A percentile compares a stretch with the other conserved stretches of the same genome.
phyloP scores from a whole-genome alignment of 2,888 invertebrate species.

The Dichetophora obliterata region DNA sequence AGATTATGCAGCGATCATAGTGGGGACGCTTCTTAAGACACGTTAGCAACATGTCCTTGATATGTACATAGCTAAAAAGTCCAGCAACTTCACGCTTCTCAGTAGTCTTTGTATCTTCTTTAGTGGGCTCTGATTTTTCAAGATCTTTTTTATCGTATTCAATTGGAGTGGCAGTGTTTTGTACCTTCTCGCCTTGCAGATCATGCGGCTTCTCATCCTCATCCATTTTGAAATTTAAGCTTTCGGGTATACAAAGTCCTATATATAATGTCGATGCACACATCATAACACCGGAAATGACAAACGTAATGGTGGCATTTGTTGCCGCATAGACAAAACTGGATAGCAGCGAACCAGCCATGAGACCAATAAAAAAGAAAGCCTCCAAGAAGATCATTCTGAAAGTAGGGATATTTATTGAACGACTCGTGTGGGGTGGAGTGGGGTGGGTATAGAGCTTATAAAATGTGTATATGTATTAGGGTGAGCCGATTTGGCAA shows the following conservation, averaged over 20 bases:
- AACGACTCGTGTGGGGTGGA: too few species aligned
- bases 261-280: conserved; percentile 59
- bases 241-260: conserved; percentile 62
- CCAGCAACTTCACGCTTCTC: conserved; percentile 46
- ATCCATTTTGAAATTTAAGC: conserved; percentile 55
- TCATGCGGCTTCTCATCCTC: conserved; percentile 21
- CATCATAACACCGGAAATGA: conserved; percentile 59
- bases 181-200: conserved; percentile 43
- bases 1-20: conserved; percentile 64
- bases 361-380: conserved; percentile 73
- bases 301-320: conserved; percentile 60
- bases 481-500: too few species aligned
- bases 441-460: too few species aligned
- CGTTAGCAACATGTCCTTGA: conserved; percentile 64
- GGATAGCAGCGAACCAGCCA: conserved; percentile 75
- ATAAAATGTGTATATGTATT: too few species aligned
- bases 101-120: neutral
- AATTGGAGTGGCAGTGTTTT: conserved; percentile 40
- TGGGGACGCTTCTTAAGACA: conserved; percentile 63
- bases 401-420: conserved; percentile 46
- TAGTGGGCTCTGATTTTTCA: neutral
- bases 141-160: neutral
- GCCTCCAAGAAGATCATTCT: conserved; percentile 77
- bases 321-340: conserved; percentile 72
- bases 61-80: conserved; percentile 59